These are phyloP conservation scores for Limonius californicus DNA, from an alignment of 1,140 invertebrate species.

Conservation along the genomic window DNA sequence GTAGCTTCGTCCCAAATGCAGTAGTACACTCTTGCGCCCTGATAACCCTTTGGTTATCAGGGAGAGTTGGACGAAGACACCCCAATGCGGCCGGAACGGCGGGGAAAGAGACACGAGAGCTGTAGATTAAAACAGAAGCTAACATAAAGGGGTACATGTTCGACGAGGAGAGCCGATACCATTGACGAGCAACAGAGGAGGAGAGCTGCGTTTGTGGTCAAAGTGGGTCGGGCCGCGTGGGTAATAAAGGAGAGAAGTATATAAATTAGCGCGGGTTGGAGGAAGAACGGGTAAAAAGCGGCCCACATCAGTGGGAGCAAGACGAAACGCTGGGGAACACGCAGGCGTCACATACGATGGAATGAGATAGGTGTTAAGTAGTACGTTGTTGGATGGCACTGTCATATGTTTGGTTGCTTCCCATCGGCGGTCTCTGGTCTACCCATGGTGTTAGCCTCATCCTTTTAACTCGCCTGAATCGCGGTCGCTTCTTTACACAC, in stretches of 20 bases:
- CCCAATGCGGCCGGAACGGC: constrained; percentile 10
- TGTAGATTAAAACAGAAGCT: constrained; percentile 48
- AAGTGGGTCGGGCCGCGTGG: constrained; percentile 43
- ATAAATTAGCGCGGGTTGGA: constrained; percentile 36
- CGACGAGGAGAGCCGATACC: constrained; percentile 33
- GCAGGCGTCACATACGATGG: constrained; percentile 45
- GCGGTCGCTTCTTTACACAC: constrained; percentile 14
- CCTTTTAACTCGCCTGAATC: constrained; percentile 18
- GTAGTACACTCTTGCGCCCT: constrained; percentile 40
- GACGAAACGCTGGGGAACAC: constrained; percentile 27
- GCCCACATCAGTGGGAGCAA: constrained; percentile 36
- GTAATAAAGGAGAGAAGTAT: constrained; percentile 43
- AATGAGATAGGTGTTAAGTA: constrained; percentile 31
- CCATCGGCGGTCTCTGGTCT: constrained; percentile 23
- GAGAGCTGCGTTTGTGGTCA: constrained; percentile 44
- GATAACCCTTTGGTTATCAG: constrained; percentile 49
- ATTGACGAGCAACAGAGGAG: constrained; percentile 29
- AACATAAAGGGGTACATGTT: constrained; percentile 45
- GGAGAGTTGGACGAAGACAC: constrained; percentile 32
- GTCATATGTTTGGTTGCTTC: constrained; percentile 24
- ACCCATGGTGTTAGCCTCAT: constrained; percentile 21
- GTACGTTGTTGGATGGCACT: constrained; percentile 22
- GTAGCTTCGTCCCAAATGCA: constrained; percentile 31
- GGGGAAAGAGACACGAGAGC: constrained; percentile 33
- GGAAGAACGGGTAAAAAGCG: constrained; percentile 30